Base-by-base conservation (phyloP, 2,797 vertebrate genomes). In the Neostethus bicornis region DNA sequence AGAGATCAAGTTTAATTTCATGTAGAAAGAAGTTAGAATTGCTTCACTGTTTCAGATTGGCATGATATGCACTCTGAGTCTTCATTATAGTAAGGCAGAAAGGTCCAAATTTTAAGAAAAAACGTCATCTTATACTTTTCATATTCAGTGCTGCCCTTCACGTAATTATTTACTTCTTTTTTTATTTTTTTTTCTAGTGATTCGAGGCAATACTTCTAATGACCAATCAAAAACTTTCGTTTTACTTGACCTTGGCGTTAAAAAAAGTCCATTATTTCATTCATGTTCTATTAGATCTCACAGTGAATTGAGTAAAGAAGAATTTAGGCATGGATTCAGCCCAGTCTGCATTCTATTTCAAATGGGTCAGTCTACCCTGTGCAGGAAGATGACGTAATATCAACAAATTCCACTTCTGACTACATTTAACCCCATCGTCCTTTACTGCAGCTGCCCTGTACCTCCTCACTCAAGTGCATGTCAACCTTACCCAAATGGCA, bases 321-420 rank as follows among this genome's bases (percentile, higher is more conserved):
- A 7, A 34, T 34, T 32, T 5, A 6, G 32, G 37, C 25, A 26
- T 17, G 9, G 10, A 6, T 10, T 9, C 10, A 19, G 17, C 11
- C 19, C 38, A 21, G 7, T 14, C 46, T 20, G 29, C 16, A 32
- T 20, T 35, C 26, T 21, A 42, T 7, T 0, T 42, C 45, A 42
- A 21, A 19, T 20, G 38, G 35, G 2, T 29, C 13, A 3, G 0
- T 46, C 21, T 41, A 11, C 38, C 38, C 38, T 39, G 55, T 55
- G 38, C 11, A 23, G 25, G 70, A 26, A 63, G 68, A 68, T 45
- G 37, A 64, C 28, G 52, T 37, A 43, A 49, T 55, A n/a, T 48
- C 51, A 60, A 55, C 53, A 46, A 61, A 12, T 25, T 37, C 20
- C 50, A 55, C 23, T 14, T 24, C 39, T 25, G 34, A 19, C 44